A percentile compares a stretch with the other conserved stretches of the same genome.
Evolutionary conservation across 2,113 vertebrate species (phyloP).

Genomic region (Nansenia antarctica): DNA sequence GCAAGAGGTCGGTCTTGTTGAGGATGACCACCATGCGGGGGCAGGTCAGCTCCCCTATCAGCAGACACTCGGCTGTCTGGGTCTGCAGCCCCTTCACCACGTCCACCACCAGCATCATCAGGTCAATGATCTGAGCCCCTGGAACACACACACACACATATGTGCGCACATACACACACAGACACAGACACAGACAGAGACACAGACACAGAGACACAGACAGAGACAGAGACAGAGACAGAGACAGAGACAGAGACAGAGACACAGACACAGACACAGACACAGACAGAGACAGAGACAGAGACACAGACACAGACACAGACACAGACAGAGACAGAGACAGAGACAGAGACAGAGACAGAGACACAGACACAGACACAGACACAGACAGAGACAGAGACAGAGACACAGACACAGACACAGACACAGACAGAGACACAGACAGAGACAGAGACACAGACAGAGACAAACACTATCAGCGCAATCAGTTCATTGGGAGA

Average conservation of each 20-base stretch:
- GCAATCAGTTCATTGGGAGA: too few species aligned
- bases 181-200: constrained; percentile 17
- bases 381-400: too few species aligned
- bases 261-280: constrained; percentile 6
- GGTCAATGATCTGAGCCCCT: constrained; percentile 98
- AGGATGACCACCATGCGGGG: constrained; percentile 93
- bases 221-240: constrained; percentile 8
- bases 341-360: constrained; percentile 7
- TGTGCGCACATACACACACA: too few species aligned
- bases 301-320: neutral
- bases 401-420: neutral
- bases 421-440: constrained; percentile 2
- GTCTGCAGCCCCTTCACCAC: constrained; percentile 98
- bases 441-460: constrained; percentile 12
- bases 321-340: neutral
- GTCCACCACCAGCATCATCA: constrained; percentile 98
- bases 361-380: constrained; percentile 5
- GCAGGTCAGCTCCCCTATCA: constrained; percentile 96
- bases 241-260: too few species aligned
- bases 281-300: too few species aligned
- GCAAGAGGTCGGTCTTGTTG: constrained; percentile 93
- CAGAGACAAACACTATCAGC: too few species aligned
- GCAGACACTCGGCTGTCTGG: constrained; percentile 95
- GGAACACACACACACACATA: constrained; percentile 7
- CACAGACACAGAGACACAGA: too few species aligned